These are phyloP conservation scores for Stegophylla sp. DNA, from an alignment of 2,888 invertebrate genomes.

Conservation along the genomic window DNA sequence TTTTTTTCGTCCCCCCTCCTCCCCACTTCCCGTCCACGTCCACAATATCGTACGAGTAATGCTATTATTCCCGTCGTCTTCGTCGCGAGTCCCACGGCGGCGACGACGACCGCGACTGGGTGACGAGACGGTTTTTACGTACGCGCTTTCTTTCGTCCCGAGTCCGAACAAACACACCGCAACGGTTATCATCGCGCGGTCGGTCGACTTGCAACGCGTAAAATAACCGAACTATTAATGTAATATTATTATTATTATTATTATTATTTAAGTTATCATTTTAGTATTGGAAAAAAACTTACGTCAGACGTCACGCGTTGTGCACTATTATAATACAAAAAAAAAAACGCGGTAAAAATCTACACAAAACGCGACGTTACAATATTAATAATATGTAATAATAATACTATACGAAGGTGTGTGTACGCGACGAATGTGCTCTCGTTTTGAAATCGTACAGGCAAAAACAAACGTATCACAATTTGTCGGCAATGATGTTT, in stretches of 20 bases:
- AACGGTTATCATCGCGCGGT: background rate
- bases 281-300: too few relatives aligned
- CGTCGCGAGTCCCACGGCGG: background rate
- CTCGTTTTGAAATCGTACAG: too few relatives aligned
- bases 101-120: constrained; percentile 10
- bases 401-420: too few relatives aligned
- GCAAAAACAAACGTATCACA: too few relatives aligned
- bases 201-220: background rate
- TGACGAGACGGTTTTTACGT: constrained; percentile 41
- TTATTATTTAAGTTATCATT: background rate
- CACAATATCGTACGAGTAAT: background rate
- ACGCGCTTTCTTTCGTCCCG: background rate
- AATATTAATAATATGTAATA: too few relatives aligned
- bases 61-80: background rate
- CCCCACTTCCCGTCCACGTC: background rate
- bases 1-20: background rate
- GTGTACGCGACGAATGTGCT: too few relatives aligned
- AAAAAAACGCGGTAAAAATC: too few relatives aligned
- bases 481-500: too few relatives aligned
- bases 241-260: background rate
- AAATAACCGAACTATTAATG: background rate
- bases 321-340: too few relatives aligned
- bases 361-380: too few relatives aligned
- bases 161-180: background rate
- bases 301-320: too few relatives aligned